Base-by-base conservation (phyloP, 2,113 vertebrate genomes). In the Bufo gargarizans region DNA sequence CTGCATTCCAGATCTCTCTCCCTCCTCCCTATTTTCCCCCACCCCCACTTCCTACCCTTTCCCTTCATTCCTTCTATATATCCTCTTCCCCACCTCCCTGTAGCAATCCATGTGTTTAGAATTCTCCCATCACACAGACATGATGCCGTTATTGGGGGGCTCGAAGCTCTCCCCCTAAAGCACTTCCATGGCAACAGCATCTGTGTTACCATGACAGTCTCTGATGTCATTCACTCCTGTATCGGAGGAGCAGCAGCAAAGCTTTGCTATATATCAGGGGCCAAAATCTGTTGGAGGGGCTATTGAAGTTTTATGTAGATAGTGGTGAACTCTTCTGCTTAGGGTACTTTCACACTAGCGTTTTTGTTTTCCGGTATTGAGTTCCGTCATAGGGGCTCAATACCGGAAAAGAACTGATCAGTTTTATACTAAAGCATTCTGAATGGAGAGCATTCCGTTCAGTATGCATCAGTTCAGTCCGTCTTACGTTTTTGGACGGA, bases 141-240 rank as follows among this genome's bases (percentile, higher is more conserved):
- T 88, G 87, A 84, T 88, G 79, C 81, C 55, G 81, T 88, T 88
- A 84, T 61, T 84, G 81, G 87, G 87, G 87, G 71, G 81, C 69
- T 83, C 45, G 22, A 56, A n/a, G 74, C 80, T 80, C 67, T 71
- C 69, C 87, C 87, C 87, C 45, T 33, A 82, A 84, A 77, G 49
- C 19, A 45, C n/a, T 84, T 63, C 87, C 87, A 88, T 88, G 72
- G 87, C 71, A 88, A 88, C 87, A 88, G 87, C 87, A 88, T 88
- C 87, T 84, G 72, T 88, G 87, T 88, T 84, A 53, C 87, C 80
- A 77, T 88, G 87, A 78, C 87, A 84, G 33, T 56, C 87, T 84
- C 72, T 88, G 87, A 88, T 88, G 87, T 88, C 67, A 84, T 84
- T 59, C 78, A 56, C 83, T 76, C 11, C 81, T 56, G 72, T 74